phyloP scores from a whole-genome alignment of 2,888 invertebrate genomes.

The Tetropium fuscum region DNA sequence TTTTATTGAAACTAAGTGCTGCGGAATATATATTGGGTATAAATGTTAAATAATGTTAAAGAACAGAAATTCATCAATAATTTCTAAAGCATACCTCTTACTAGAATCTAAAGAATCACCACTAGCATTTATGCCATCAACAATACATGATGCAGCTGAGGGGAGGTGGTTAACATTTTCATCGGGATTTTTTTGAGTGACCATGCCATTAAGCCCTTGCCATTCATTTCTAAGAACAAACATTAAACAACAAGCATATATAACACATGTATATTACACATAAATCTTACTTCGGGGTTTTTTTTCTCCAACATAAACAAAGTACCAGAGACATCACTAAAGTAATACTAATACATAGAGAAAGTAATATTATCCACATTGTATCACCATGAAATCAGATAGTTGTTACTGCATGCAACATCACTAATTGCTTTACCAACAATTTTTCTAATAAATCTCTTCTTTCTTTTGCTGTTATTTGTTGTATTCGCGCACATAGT shows the following conservation, averaged over 20 bases:
- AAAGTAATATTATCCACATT: constrained; percentile 47
- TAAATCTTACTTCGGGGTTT: constrained; percentile 60
- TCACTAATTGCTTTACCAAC: not conserved
- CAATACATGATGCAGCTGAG: constrained; percentile 55
- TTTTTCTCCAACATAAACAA: constrained; percentile 63
- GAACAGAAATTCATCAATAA: constrained; percentile 24
- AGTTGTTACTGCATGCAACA: not conserved
- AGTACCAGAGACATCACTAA: constrained; percentile 59
- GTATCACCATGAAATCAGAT: constrained; percentile 23
- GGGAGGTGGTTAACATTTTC: constrained; percentile 69
- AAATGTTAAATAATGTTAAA: no score
- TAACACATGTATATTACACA: constrained; percentile 24
- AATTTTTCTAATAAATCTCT: not conserved
- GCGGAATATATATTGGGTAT: no score
- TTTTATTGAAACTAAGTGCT: no score
- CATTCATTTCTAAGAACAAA: constrained; percentile 73
- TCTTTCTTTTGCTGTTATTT: constrained; percentile 16
- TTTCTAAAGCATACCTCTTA: constrained; percentile 61
- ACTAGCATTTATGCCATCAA: constrained; percentile 52
- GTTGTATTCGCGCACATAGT: constrained; percentile 12
- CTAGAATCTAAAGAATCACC: constrained; percentile 55
- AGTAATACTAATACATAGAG: constrained; percentile 54
- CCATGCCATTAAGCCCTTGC: constrained; percentile 79
- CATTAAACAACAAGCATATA: constrained; percentile 33
- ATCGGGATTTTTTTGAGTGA: constrained; percentile 78